phyloP scores from a whole-genome alignment of 2,888 invertebrate species.

The Dynastes grantii region DNA sequence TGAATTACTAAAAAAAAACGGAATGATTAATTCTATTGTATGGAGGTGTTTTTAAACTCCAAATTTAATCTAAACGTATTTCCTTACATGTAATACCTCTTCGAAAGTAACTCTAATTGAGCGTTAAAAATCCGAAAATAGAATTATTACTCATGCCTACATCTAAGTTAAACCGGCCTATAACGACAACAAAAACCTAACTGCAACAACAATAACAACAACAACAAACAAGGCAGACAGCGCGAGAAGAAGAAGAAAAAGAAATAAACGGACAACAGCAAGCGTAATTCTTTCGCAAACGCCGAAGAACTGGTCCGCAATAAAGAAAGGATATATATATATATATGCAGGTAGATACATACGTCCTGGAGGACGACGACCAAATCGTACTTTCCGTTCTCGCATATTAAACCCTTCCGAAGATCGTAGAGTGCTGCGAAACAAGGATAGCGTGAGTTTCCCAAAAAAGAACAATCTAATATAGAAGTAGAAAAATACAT shows the following conservation, averaged over 20 bases:
- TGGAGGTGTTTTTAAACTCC: too few relatives aligned
- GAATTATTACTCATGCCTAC: too few relatives aligned
- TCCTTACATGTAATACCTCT: too few relatives aligned
- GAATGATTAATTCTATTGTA: too few relatives aligned
- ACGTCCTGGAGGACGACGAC: constrained; percentile 3
- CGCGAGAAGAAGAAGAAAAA: constrained; percentile 10
- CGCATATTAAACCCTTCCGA: neutral
- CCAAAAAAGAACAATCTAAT: constrained; percentile 64
- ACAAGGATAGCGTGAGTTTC: constrained; percentile 48
- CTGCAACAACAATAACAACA: constrained; percentile 1
- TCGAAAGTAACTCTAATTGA: too few relatives aligned
- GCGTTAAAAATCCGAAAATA: too few relatives aligned
- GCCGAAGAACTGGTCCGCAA: neutral
- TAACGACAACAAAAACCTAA: constrained; percentile 20
- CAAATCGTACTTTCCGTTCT: neutral
- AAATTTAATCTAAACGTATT: too few relatives aligned
- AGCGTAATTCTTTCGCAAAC: neutral
- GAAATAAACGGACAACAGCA: constrained; percentile 48
- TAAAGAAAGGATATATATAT: neutral
- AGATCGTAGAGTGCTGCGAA: neutral
- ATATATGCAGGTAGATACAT: neutral
- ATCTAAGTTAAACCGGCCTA: neutral
- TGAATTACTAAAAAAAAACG: too few relatives aligned
- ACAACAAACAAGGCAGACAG: neutral
- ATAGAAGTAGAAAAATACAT: constrained; percentile 64